phyloP scores from a whole-genome alignment of 2,888 invertebrate genomes.

The Argyresthia albistria region DNA sequence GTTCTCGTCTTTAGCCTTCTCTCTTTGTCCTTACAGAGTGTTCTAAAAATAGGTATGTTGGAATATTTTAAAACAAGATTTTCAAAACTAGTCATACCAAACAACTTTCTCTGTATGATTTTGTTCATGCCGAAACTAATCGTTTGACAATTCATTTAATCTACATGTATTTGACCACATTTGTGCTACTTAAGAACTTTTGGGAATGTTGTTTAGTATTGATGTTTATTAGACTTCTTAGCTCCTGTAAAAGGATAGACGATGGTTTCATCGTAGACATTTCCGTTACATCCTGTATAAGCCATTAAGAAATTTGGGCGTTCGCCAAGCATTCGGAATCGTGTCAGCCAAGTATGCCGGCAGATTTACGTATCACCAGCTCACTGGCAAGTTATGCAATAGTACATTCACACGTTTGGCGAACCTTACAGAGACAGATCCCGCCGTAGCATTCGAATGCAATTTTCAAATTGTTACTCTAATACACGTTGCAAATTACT shows the following conservation, averaged over 20 bases:
- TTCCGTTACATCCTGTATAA: constrained; percentile 12
- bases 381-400: neutral
- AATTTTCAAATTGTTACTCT: too few relatives aligned
- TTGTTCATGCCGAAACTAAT: too few relatives aligned
- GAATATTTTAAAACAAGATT: neutral
- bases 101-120: neutral
- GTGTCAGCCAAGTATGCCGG: constrained; percentile 49
- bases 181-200: too few relatives aligned
- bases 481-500: too few relatives aligned
- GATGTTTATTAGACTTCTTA: too few relatives aligned
- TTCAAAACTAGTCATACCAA: neutral
- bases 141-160: too few relatives aligned
- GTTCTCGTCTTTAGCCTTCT: neutral
- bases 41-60: neutral
- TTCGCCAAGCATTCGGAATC: constrained; percentile 35
- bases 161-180: too few relatives aligned
- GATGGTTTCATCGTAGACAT: neutral
- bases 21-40: neutral
- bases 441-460: too few relatives aligned
- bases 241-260: neutral
- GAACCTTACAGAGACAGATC: too few relatives aligned
- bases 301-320: constrained; percentile 55
- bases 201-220: neutral
- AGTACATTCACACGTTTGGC: neutral
- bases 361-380: constrained; percentile 40